Base-by-base conservation (phyloP, 2,888 invertebrate species). In the Lasioglossum figueresi region DNA sequence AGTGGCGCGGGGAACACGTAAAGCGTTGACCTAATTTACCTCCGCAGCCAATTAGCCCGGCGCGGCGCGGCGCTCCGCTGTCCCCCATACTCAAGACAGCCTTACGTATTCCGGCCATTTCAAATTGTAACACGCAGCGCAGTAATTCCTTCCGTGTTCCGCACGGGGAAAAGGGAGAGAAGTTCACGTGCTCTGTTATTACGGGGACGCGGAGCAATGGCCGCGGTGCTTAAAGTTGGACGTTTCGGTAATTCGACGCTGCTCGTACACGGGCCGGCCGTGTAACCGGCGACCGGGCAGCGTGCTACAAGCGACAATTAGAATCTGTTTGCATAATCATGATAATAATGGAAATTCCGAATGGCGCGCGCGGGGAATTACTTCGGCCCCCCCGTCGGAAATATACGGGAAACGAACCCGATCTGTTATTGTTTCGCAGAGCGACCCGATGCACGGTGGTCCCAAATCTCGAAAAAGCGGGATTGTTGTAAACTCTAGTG, bases 31-130 rank as follows among this genome's bases (percentile, higher is more conserved):
- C 86, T 79, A 86, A 83, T 89, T 89, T 88, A 79, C 75, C 82
- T 37, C 79, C 77, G 86, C 83, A 86, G 88, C 89, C 89, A 89
- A 89, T 89, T 89, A 89, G 82, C 84, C 70, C 88, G 80, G 86
- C 45, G 45, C 43, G 14, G 43, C 89, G 83, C 85, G 19, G 45
- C 89, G 84, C 86, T 85, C 86, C 80, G 76, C 83, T 80, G 84
- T 81, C 56, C 80, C 76, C 80, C 83, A 76, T 82, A 85, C 86
- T 86, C 89, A 88, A 89, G 88, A 88, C 74, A 63, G 76, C 86
- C 84, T 82, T 86, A 83, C 88, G 81, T 86, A 88, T 83, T 80
- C 85, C 84, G 78, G 68, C 82, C 84, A 81, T 87, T 80, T 81
- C 83, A 79, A 89, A 88, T 84, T 88, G 84, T 85, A 75, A 89